Base-by-base conservation (phyloP, 2,797 vertebrate species). In the Micrastur ruficollis region DNA sequence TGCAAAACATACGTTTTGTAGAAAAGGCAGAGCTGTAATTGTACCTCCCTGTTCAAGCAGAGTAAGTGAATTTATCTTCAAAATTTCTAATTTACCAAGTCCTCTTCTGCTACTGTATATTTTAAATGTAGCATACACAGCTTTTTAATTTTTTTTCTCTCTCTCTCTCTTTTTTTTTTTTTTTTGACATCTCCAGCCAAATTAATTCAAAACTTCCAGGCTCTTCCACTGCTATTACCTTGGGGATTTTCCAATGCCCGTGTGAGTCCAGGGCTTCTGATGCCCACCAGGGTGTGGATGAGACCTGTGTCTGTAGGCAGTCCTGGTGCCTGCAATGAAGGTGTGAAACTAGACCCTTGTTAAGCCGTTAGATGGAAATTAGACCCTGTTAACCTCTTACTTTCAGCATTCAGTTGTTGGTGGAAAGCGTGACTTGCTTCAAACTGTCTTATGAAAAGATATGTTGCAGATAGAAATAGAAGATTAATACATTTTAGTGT, bases 251-350 rank as follows among this genome's bases (percentile, higher is more conserved):
- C 29, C 58, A 81, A 20, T 4, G 8, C 8, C 27, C 49, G 20
- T 23, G 16, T 2, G 7, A 84, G 18, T 44, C 27, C 25, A 34
- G 49, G 40, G 49, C 23, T 92, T 67, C 49, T 31, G 25, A 50
- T 0, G 0, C 10, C 10, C 0, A 0, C 11, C 2, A 1, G 26
- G 18, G 7, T 50, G 9, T 29, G 42, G 58, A 68, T 79, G 53
- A 81, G 50, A 55, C 29, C 38, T 14, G 7, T 56, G 18, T 44
- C 73, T 44, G 23, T 53, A 66, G 36, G 42, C 14, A 82, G 38
- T 36, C 36, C 32, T 62, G 27, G 17, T 38, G 50, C 53, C 38
- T 1, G 6, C 31, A 38, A 44, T 44, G 12, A 66, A n/a, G 17
- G 21, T 73, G 89, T 91, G 27, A 49, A 79, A 86, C 23, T 14